phyloP scores from a whole-genome alignment of 2,113 vertebrate species.

The Malurus alboscapulatus region DNA sequence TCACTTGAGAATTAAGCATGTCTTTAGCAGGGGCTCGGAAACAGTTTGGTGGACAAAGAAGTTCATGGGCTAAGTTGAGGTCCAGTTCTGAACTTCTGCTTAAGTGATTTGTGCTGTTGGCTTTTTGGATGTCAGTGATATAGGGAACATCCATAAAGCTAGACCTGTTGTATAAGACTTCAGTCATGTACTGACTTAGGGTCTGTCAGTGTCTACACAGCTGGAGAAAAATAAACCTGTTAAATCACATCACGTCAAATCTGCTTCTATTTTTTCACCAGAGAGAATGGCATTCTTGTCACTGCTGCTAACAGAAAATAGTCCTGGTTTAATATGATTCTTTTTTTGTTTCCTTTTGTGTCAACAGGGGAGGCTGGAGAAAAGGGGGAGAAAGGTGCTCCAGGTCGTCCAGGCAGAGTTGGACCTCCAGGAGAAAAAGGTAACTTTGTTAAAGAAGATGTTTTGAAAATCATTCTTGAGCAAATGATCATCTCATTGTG shows the following conservation, averaged over 20 bases:
- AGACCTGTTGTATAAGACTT: background rate
- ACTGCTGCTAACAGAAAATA: background rate
- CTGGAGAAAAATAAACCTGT: background rate
- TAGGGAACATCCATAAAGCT: background rate
- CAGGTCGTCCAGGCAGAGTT: slow-evolving; percentile 90
- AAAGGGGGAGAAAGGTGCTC: slow-evolving; percentile 90
- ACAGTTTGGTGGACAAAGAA: background rate
- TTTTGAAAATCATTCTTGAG: background rate
- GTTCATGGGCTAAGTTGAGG: background rate
- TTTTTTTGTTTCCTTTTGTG: background rate
- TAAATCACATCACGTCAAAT: background rate
- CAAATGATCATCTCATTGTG: background rate
- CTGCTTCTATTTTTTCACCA: background rate
- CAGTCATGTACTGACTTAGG: background rate
- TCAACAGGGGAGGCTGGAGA: slow-evolving; percentile 87
- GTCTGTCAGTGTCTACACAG: background rate
- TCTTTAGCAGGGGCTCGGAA: background rate
- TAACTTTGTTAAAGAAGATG: slow-evolving; percentile 40
- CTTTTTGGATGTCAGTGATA: background rate
- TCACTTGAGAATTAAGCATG: background rate
- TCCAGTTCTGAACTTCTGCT: background rate
- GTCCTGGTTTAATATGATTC: background rate
- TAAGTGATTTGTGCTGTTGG: background rate
- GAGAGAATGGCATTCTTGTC: background rate
- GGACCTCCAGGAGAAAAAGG: slow-evolving; percentile 91